Percentiles rank a stretch among this genome's conserved stretches.
phyloP scores from a whole-genome alignment of 2,797 vertebrate genomes.

The Synaphobranchus kaupii region DNA sequence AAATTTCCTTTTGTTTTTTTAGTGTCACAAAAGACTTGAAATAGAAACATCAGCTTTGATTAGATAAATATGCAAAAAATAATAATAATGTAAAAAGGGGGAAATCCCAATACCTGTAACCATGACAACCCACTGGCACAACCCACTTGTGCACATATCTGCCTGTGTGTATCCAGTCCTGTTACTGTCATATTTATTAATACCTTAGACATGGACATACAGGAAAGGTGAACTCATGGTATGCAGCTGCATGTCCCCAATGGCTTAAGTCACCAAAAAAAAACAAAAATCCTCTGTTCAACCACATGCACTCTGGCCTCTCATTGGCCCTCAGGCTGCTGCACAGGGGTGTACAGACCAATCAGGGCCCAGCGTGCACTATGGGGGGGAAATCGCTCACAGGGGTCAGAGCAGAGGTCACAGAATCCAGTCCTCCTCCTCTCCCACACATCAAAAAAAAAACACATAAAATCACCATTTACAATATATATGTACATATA shows the following conservation, averaged over 20 bases:
- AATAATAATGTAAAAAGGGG: slow-evolving; percentile 15
- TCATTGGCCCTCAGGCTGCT: not conserved
- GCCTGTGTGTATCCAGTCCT: not conserved
- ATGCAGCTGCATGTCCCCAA: not conserved
- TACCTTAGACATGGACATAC: not conserved
- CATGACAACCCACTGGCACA: slow-evolving; percentile 16
- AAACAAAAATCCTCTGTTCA: not conserved
- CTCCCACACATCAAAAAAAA: slow-evolving; percentile 55
- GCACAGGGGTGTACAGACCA: not conserved
- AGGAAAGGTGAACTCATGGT: not conserved
- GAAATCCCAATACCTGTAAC: slow-evolving; percentile 30
- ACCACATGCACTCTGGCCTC: not conserved
- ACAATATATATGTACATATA: slow-evolving; percentile 76
- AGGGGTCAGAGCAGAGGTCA: slow-evolving; percentile 20
- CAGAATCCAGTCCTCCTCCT: slow-evolving; percentile 28
- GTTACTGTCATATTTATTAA: not conserved
- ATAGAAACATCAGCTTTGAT: slow-evolving; percentile 55
- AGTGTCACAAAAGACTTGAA: slow-evolving; percentile 49
- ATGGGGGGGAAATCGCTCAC: no score
- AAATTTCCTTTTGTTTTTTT: slow-evolving; percentile 43
- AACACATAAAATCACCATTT: slow-evolving; percentile 67
- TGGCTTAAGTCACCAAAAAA: not conserved
- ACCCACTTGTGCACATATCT: not conserved
- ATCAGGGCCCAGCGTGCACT: not conserved
- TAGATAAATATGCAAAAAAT: slow-evolving; percentile 46